Conservation (phyloP, 2,113 vertebrate species). For the Brachypodius melanocephalos region DNA sequence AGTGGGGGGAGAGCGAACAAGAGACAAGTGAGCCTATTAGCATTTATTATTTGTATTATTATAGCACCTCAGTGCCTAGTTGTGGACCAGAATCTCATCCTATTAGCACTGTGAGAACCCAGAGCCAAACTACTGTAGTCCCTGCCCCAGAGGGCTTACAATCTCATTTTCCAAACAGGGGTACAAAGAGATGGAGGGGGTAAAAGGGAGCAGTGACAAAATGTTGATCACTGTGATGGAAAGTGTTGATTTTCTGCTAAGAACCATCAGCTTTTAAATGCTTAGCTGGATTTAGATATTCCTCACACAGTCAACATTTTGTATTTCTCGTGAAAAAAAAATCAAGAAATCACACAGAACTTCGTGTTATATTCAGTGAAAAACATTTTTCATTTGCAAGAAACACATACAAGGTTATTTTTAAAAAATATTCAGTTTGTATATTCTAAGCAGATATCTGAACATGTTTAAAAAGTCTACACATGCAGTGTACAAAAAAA, state of each 20-base stretch:
- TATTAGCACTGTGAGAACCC: conserved; percentile 29
- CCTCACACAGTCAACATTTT: not conserved
- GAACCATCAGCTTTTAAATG: not conserved
- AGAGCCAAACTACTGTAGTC: not conserved
- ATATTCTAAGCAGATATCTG: not conserved
- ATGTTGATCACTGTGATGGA: not conserved
- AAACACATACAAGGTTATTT: not conserved
- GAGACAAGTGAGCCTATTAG: conserved; percentile 11
- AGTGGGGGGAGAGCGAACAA: not conserved
- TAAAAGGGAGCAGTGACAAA: not conserved
- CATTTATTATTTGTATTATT: conserved; percentile 51
- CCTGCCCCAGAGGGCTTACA: conserved; percentile 49
- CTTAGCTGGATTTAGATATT: not conserved
- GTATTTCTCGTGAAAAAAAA: not conserved
- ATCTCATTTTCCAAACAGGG: not conserved
- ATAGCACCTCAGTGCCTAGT: conserved; percentile 45
- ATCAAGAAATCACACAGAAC: not conserved
- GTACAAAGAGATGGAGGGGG: not conserved
- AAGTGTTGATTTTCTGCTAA: not conserved
- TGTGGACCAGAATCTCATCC: not conserved
- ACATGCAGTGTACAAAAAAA: not conserved
- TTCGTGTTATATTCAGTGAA: not conserved
- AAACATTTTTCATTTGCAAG: conserved; percentile 32
- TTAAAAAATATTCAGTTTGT: not conserved
- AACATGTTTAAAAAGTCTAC: not conserved